Evolutionary conservation across 1,140 invertebrate genomes (phyloP).

Genomic region (Drosophila kohkoa): DNA sequence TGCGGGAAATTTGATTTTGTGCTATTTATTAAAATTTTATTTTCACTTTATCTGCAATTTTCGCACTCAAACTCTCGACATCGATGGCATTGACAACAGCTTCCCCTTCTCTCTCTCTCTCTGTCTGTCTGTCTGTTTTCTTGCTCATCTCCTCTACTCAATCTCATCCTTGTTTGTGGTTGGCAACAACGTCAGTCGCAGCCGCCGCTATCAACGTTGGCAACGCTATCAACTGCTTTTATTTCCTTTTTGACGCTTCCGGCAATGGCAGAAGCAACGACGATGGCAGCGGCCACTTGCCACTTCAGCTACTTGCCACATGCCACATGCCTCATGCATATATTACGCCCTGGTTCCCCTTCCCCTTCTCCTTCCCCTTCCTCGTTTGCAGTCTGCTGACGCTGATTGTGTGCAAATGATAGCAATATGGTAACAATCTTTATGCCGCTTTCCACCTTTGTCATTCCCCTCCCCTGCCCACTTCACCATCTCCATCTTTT

Average conservation of each 20-base stretch:
- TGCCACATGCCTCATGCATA: constrained; percentile 42
- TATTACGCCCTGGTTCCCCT: constrained; percentile 33
- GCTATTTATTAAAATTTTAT: constrained; percentile 75
- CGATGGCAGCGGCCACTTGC: not conserved
- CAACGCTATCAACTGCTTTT: constrained; percentile 52
- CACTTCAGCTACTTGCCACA: constrained; percentile 4
- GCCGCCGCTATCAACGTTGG: constrained; percentile 51
- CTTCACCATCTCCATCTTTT: too few species aligned
- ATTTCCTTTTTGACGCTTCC: constrained; percentile 60
- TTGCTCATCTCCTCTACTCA: constrained; percentile 14
- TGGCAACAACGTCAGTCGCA: constrained; percentile 44
- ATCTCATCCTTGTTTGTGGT: constrained; percentile 21
- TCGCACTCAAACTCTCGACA: constrained; percentile 11
- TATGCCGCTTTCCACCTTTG: constrained; percentile 54
- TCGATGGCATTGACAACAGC: constrained; percentile 21
- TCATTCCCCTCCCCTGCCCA: not conserved
- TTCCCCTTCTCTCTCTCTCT: too few species aligned
- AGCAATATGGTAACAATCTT: constrained; percentile 82
- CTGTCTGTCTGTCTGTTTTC: not conserved
- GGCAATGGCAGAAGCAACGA: constrained; percentile 16
- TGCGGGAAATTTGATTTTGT: constrained; percentile 72
- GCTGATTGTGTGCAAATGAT: constrained; percentile 81
- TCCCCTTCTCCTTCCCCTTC: not conserved
- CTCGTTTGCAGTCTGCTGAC: constrained; percentile 50
- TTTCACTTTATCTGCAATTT: constrained; percentile 76